Evolutionary conservation across 2,888 invertebrate genomes (phyloP).

Genomic region (Polietes domitor): DNA sequence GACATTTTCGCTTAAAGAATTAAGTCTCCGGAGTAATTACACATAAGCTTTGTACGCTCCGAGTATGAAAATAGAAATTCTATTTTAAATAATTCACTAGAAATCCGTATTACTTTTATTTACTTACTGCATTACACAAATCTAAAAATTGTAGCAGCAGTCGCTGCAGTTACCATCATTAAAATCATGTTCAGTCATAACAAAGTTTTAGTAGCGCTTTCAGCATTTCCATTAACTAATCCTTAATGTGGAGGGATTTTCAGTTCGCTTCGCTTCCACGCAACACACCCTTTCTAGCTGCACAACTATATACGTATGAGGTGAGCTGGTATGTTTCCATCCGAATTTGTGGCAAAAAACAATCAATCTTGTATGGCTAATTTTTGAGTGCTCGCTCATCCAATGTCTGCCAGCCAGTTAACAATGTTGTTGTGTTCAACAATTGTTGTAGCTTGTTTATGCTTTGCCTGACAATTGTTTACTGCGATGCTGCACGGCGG

Average conservation of each 20-base stretch:
- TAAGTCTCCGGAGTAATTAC: too few relatives aligned
- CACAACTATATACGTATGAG: too few relatives aligned
- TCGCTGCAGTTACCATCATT: background rate
- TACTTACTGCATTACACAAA: too few relatives aligned
- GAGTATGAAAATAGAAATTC: too few relatives aligned
- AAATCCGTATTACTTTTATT: too few relatives aligned
- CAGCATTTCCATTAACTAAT: slow-evolving; percentile 19
- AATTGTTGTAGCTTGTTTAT: slow-evolving; percentile 1
- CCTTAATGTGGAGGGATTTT: background rate
- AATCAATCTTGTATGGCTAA: background rate
- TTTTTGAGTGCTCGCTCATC: background rate
- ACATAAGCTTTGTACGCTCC: too few relatives aligned
- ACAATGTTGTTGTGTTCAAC: background rate
- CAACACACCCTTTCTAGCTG: background rate
- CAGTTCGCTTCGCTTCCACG: background rate
- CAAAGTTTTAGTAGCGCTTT: background rate
- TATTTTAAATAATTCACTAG: too few relatives aligned
- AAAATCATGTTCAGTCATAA: background rate
- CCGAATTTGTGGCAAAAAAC: background rate
- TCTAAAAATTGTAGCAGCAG: too few relatives aligned
- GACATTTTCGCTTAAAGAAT: too few relatives aligned
- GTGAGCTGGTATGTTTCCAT: too few relatives aligned
- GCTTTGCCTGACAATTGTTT: background rate
- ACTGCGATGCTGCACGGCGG: background rate
- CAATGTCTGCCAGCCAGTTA: background rate